phyloP scores from a whole-genome alignment of 2,113 vertebrate genomes.

The Dicrurus megarhynchus region DNA sequence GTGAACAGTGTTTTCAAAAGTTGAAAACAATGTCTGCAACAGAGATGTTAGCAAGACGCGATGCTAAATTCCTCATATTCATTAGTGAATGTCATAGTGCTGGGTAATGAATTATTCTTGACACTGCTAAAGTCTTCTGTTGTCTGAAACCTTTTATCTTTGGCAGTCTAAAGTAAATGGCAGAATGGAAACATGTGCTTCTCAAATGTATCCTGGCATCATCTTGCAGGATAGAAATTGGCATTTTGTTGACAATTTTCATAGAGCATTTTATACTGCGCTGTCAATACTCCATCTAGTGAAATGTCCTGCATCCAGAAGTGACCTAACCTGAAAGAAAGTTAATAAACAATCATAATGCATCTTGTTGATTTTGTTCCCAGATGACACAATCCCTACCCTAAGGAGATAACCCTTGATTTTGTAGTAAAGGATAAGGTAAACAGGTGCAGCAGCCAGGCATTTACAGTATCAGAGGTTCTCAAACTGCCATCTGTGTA shows the following conservation, averaged over 20 bases:
- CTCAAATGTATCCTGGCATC: constrained; percentile 32
- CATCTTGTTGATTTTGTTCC: neutral
- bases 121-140: constrained; percentile 23
- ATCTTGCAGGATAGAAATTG: constrained; percentile 17
- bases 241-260: constrained; percentile 60
- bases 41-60: neutral
- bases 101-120: constrained; percentile 37
- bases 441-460: neutral
- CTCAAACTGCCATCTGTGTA: neutral
- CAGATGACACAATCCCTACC: neutral
- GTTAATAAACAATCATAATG: constrained; percentile 14
- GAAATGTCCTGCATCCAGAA: constrained; percentile 18
- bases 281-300: constrained; percentile 29
- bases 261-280: constrained; percentile 42
- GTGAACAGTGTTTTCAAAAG: constrained; percentile 27
- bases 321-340: neutral
- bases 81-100: constrained; percentile 41
- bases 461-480: constrained; percentile 3
- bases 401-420: neutral
- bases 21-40: constrained; percentile 27
- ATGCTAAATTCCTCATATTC: constrained; percentile 17
- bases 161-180: constrained; percentile 50
- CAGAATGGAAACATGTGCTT: constrained; percentile 9
- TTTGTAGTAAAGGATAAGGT: neutral
- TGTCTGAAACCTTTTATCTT: constrained; percentile 59